Conservation (phyloP, 2,113 vertebrate species). For the Rousettus leschenaultii region DNA sequence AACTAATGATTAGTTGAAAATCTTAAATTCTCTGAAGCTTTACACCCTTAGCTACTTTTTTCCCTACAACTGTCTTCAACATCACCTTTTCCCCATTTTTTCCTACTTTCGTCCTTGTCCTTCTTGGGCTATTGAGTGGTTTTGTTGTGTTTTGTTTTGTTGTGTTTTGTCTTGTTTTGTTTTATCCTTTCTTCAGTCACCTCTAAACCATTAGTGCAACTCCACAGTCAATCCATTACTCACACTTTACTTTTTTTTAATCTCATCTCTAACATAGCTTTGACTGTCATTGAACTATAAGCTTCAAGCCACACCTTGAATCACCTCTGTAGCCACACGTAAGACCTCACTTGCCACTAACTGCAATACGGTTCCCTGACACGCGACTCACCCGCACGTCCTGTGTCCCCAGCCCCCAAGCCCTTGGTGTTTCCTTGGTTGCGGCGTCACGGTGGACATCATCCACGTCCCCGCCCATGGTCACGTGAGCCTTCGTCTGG, state of each 20-base stretch:
- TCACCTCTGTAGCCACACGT: background rate
- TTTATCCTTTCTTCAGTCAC: background rate
- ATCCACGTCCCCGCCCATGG: accelerated
- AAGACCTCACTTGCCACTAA: background rate
- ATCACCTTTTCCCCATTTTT: background rate
- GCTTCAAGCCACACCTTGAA: background rate
- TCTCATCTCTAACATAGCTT: background rate
- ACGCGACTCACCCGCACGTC: too few species aligned
- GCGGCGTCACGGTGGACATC: accelerated
- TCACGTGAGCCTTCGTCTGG: background rate
- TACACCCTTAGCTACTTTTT: background rate
- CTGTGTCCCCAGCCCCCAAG: too few species aligned
- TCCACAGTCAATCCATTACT: background rate
- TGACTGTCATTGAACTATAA: background rate
- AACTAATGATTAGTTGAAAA: background rate
- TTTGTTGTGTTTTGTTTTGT: background rate
- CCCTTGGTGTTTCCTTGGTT: background rate
- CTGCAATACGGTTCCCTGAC: too few species aligned
- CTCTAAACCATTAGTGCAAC: background rate
- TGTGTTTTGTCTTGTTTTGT: background rate
- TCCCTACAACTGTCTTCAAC: background rate
- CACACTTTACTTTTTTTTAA: background rate
- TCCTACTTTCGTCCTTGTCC: background rate
- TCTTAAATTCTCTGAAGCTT: background rate
- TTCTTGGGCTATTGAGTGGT: background rate